Base-by-base conservation (phyloP, 2,888 invertebrate species). In the Plutella xylostella region DNA sequence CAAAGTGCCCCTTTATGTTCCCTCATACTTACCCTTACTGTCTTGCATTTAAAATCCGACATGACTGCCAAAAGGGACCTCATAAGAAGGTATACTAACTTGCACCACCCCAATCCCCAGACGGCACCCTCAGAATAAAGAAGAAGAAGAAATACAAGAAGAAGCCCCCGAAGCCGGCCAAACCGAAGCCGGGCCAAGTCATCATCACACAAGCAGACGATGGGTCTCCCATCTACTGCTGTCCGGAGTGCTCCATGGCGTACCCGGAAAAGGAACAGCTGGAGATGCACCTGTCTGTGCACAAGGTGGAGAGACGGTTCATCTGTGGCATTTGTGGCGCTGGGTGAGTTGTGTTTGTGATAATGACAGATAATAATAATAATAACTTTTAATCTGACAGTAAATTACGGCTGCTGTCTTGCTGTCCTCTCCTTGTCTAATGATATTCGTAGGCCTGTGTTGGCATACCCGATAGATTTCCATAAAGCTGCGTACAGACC, bases 71-170 rank as follows among this genome's bases (percentile, higher is more conserved):
- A n/a, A n/a, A n/a, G n/a, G n/a, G n/a, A n/a, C n/a, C n/a, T n/a
- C n/a, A n/a, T n/a, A n/a, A n/a, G n/a, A n/a, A n/a, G n/a, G n/a
- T n/a, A n/a, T n/a, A n/a, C n/a, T n/a, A n/a, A n/a, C 21, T 12
- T 43, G 11, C 28, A 3, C 9, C 9, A 28, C 28, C 28, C 28
- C 28, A 30, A 3, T 37, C 50, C 56, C 0, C 60, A 78, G 77
- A 76, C 43, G 70, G 71, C 43, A 61, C 64, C 0, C 49, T 72
- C 37, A 9, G 22, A 38, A 33, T 30, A 52, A 91, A 91, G 60
- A 90, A 90, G 65, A 92, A 92, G 82, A 91, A 92, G 78, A 91
- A 91, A 59, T 90, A 91, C 71, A 92, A 92, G 85, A 92, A 92
- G 76, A 92, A 92, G 68, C 89, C 91, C 0, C 88, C 91, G 2